These are phyloP conservation scores for Tenualosa ilisha DNA, from an alignment of 2,797 vertebrate species.

Conservation along the genomic window DNA sequence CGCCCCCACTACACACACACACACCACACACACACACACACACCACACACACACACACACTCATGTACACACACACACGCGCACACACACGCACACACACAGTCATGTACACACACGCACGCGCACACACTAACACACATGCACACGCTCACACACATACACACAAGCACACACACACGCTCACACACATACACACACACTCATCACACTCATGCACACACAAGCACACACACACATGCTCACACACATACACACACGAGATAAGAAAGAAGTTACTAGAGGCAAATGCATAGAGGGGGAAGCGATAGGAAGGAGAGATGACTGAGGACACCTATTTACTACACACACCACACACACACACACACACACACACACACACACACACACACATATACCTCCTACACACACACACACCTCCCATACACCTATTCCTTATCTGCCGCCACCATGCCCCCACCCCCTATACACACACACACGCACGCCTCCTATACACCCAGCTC, in stretches of 20 bases:
- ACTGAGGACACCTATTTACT: conserved; percentile 45
- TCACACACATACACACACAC: neutral
- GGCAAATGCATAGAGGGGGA: neutral
- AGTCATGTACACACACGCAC: conserved; percentile 27
- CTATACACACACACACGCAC: too few species aligned
- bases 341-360: conserved; percentile 39
- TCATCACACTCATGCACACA: too few species aligned
- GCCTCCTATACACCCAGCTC: too few species aligned
- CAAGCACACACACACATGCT: conserved; percentile 39
- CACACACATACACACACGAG: neutral
- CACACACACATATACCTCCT: conserved; percentile 38
- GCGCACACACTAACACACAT: neutral
- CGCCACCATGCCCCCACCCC: too few species aligned
- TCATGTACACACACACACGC: neutral
- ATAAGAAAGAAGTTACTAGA: too few species aligned
- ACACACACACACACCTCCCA: neutral
- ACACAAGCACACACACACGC: conserved; percentile 14
- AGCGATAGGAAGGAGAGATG: neutral
- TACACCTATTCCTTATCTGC: too few species aligned
- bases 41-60: conserved; percentile 39
- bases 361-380: conserved; percentile 23
- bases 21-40: conserved; percentile 20
- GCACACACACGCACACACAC: conserved; percentile 17
- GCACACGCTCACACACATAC: neutral
- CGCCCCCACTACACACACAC: too few species aligned